A percentile compares a stretch with the other conserved stretches of the same genome.
phyloP scores from a whole-genome alignment of 1,140 invertebrate genomes.

The Chymomyza costata region DNA sequence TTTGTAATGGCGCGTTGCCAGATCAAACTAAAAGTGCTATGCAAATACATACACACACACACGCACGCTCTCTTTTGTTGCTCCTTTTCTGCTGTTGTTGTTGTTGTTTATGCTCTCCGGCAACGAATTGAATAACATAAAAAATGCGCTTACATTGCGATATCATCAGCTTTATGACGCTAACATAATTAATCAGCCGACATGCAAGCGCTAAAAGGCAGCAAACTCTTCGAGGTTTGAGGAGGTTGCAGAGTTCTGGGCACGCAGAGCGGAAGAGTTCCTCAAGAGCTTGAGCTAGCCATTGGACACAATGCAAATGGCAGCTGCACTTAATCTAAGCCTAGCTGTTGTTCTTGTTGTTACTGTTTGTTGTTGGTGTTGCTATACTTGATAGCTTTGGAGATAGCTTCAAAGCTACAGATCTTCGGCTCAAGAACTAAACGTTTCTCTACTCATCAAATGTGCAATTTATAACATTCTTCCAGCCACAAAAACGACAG shows the following conservation, averaged over 20 bases:
- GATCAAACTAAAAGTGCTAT: conserved; percentile 42
- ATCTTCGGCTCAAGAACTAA: conserved; percentile 38
- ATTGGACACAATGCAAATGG: too few relatives aligned
- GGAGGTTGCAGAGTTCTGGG: background rate
- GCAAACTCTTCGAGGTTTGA: conserved; percentile 6
- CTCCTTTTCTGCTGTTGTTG: conserved; percentile 10
- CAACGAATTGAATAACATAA: conserved; percentile 72
- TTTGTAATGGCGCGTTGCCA: conserved; percentile 45
- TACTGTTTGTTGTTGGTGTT: too few relatives aligned
- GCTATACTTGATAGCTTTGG: too few relatives aligned
- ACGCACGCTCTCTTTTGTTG: too few relatives aligned
- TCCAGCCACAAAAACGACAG: conserved; percentile 28
- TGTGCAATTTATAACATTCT: conserved; percentile 69
- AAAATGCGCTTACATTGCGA: conserved; percentile 73
- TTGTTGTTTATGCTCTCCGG: conserved; percentile 24
- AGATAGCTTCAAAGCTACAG: too few relatives aligned
- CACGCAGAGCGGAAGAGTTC: too few relatives aligned
- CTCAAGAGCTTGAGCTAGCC: too few relatives aligned
- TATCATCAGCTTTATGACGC: conserved; percentile 74
- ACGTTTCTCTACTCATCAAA: conserved; percentile 69
- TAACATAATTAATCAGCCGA: conserved; percentile 72
- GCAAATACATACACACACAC: conserved; percentile 57
- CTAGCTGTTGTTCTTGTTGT: too few relatives aligned
- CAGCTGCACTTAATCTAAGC: too few relatives aligned
- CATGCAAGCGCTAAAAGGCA: conserved; percentile 72